Base-by-base conservation (phyloP, 1,140 invertebrate genomes). In the Parapsyche elsis region DNA sequence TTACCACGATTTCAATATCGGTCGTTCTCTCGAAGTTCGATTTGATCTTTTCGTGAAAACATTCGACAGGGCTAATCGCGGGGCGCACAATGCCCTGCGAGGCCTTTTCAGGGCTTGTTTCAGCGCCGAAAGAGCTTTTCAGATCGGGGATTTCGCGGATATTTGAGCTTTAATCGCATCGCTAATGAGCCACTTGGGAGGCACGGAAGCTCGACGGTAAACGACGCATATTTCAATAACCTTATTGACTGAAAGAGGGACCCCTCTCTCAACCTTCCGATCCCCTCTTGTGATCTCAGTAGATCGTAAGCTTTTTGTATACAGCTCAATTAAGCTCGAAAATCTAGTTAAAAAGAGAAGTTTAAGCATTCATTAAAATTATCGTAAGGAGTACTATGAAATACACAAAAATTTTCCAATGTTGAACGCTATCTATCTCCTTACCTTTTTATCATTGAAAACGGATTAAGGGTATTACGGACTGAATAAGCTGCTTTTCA, bases 141-240 rank as follows among this genome's bases (percentile, higher is more conserved):
- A 26, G 30, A 80, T 73, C 12, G 46, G 38, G 46, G 16, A 45
- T 75, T 80, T 71, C 71, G 75, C 75, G 71, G 78, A 80, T 75
- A 64, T 80, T 80, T 67, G 71, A 80, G 57, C 78, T 75, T 75
- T 57, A 80, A 80, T 76, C 59, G 74, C n/a, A 30, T 59, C 16
- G 70, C 78, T 74, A 79, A 79, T 74, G 71, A 74, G 70, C 67
- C 70, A 79, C 79, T 80, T 75, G 77, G 61, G 38, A 77, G 19
- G 30, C 30, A 9, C 57, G 26, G 61, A 77, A 77, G 26, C 26
- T 30, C 46, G 16, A 59, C 10, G 26, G 45, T 2, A 38, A 30
- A 78, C 67, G 38, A 78, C 59, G 76, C 64, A 78, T 71, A 70
- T 70, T 23, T 61, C 75, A 77, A 61, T 77, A 64, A 26, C 30